These are phyloP conservation scores for Pan troglodytes DNA, from an alignment of 2,113 vertebrate genomes.

Conservation along the genomic window DNA sequence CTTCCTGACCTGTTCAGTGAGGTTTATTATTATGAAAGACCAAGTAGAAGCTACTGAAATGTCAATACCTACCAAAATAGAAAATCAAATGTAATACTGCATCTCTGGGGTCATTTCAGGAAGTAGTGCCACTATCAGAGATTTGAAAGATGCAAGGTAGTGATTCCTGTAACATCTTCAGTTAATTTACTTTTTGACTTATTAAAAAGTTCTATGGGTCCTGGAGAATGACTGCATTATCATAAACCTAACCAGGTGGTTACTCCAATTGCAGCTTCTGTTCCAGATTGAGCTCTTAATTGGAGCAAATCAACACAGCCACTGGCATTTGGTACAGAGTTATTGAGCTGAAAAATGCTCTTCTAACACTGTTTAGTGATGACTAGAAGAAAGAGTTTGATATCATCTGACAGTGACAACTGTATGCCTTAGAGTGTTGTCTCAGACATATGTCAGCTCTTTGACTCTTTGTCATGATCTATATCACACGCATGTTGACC, in stretches of 20 bases:
- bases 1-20: not conserved
- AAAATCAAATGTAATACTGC: not conserved
- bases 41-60: not conserved
- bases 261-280: not conserved
- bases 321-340: not conserved
- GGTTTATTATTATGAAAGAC: not conserved
- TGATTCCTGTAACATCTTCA: not conserved
- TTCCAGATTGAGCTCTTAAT: not conserved
- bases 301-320: not conserved
- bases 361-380: not conserved
- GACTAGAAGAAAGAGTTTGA: not conserved
- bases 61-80: not conserved
- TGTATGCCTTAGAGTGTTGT: not conserved
- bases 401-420: not conserved
- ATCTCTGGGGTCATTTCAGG: not conserved
- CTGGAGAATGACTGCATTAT: not conserved
- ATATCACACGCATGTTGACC: not conserved
- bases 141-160: not conserved
- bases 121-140: not conserved
- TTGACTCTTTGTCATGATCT: not conserved
- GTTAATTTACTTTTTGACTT: not conserved
- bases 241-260: not conserved
- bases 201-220: not conserved
- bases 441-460: not conserved
- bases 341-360: conserved; percentile 15